A percentile compares a stretch with the other conserved stretches of the same genome.
These are phyloP conservation scores for Leucoma salicis DNA, from an alignment of 2,888 invertebrate genomes.

Conservation along the genomic window DNA sequence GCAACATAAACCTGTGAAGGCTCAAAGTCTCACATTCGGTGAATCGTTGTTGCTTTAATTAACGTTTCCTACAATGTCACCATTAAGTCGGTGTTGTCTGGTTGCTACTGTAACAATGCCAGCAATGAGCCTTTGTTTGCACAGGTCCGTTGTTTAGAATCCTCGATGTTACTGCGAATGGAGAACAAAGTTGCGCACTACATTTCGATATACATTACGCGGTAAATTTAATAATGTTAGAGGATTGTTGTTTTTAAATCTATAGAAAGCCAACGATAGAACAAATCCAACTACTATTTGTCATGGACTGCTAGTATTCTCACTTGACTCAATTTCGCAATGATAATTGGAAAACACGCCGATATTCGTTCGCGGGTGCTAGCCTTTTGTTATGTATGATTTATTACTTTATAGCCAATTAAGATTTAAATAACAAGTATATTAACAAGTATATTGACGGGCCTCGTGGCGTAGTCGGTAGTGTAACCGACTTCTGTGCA, in stretches of 20 bases:
- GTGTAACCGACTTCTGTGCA: too few species aligned
- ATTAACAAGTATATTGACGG: conserved; percentile 38
- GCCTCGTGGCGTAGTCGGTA: too few species aligned
- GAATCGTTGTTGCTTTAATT: conserved; percentile 69
- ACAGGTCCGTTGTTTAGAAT: conserved; percentile 39
- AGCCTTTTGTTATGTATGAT: conserved; percentile 65
- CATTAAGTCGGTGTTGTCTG: conserved; percentile 66
- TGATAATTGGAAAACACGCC: conserved; percentile 69
- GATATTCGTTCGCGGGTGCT: conserved; percentile 53
- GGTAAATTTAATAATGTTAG: conserved; percentile 22
- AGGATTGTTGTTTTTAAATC: conserved; percentile 16
- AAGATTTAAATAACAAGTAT: conserved; percentile 50
- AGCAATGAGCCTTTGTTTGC: conserved; percentile 62
- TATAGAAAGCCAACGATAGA: conserved; percentile 26
- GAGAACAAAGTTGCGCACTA: conserved; percentile 27
- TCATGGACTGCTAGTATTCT: conserved; percentile 22
- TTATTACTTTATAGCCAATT: conserved; percentile 66
- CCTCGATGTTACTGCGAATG: conserved; percentile 31
- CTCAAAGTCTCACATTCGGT: conserved; percentile 56
- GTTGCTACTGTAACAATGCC: conserved; percentile 53
- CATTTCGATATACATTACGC: conserved; percentile 25
- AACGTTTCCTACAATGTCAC: conserved; percentile 74
- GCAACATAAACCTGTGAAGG: conserved; percentile 37
- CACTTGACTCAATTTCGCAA: conserved; percentile 58
- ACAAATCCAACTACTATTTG: conserved; percentile 17